phyloP scores from a whole-genome alignment of 2,888 invertebrate species.

The Cremastinae sp. region DNA sequence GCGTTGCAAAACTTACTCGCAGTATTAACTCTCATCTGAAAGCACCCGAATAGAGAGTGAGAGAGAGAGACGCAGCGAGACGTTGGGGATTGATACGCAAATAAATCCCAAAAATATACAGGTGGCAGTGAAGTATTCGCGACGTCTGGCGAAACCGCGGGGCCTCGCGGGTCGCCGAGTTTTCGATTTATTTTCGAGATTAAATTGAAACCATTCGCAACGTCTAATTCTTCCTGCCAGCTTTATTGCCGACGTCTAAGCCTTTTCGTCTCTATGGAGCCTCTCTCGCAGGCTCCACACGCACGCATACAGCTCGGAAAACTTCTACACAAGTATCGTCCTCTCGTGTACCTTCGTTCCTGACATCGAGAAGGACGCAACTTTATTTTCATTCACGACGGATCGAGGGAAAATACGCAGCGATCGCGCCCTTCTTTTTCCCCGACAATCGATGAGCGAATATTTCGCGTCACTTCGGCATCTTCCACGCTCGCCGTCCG shows the following conservation, averaged over 20 bases:
- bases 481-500: conserved; percentile 10
- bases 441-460: too few species aligned
- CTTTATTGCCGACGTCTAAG: conserved; percentile 60
- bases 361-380: neutral
- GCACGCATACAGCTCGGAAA: conserved; percentile 10
- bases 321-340: conserved; percentile 2
- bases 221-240: conserved; percentile 64
- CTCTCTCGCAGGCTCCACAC: neutral
- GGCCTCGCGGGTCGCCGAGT: conserved; percentile 51
- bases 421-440: too few species aligned
- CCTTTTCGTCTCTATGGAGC: conserved; percentile 39
- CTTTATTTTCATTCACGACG: conserved; percentile 3
- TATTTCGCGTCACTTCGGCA: neutral
- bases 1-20: conserved; percentile 23
- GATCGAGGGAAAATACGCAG: too few species aligned
- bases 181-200: conserved; percentile 63
- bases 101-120: conserved; percentile 60
- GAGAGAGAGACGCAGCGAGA: neutral
- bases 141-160: conserved; percentile 50
- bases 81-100: conserved; percentile 50
- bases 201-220: conserved; percentile 64
- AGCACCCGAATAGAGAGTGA: conserved; percentile 11
- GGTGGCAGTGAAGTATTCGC: conserved; percentile 58
- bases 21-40: conserved; percentile 43
- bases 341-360: neutral